A percentile compares a stretch with the other conserved stretches of the same genome.
These are phyloP conservation scores for Sebastes aleutianus DNA, from an alignment of 2,797 vertebrate genomes.

Conservation along the genomic window DNA sequence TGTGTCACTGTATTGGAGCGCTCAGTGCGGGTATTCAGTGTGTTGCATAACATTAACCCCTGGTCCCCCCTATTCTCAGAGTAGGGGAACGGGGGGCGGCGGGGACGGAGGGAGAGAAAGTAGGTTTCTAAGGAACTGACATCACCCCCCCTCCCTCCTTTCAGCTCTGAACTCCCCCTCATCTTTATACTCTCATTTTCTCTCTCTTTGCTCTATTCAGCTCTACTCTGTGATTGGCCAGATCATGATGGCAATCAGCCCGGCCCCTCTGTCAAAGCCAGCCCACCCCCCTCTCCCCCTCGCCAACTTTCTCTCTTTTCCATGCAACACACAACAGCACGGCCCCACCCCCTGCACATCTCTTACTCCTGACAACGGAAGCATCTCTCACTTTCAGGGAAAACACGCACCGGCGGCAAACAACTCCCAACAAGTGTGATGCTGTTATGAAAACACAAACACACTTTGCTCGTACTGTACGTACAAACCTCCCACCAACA, in stretches of 20 bases:
- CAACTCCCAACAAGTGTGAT: neutral
- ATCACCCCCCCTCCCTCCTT: slow-evolving; percentile 79
- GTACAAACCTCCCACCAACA: neutral
- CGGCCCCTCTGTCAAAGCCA: slow-evolving; percentile 75
- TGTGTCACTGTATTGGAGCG: slow-evolving; percentile 73
- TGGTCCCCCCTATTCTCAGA: slow-evolving; percentile 80
- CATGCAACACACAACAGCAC: slow-evolving; percentile 47
- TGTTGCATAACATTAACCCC: slow-evolving; percentile 89
- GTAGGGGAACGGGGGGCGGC: slow-evolving; percentile 50
- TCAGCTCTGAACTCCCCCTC: slow-evolving; percentile 64
- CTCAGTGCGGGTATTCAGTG: slow-evolving; percentile 75
- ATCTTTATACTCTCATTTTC: slow-evolving; percentile 68
- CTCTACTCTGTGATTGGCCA: slow-evolving; percentile 80
- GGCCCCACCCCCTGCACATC: slow-evolving; percentile 55
- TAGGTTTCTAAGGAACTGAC: slow-evolving; percentile 83
- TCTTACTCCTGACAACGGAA: slow-evolving; percentile 59
- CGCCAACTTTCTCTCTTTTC: slow-evolving; percentile 52
- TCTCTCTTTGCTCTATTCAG: slow-evolving; percentile 78
- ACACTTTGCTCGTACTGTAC: neutral
- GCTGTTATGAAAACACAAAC: neutral
- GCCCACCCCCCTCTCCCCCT: slow-evolving; percentile 44
- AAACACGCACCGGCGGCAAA: slow-evolving; percentile 29
- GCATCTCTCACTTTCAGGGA: slow-evolving; percentile 46
- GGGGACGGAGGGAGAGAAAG: slow-evolving; percentile 60
- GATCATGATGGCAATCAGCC: slow-evolving; percentile 82